Evolutionary conservation across 2,113 vertebrate species (phyloP).

Genomic region (Podarcis cretensis): DNA sequence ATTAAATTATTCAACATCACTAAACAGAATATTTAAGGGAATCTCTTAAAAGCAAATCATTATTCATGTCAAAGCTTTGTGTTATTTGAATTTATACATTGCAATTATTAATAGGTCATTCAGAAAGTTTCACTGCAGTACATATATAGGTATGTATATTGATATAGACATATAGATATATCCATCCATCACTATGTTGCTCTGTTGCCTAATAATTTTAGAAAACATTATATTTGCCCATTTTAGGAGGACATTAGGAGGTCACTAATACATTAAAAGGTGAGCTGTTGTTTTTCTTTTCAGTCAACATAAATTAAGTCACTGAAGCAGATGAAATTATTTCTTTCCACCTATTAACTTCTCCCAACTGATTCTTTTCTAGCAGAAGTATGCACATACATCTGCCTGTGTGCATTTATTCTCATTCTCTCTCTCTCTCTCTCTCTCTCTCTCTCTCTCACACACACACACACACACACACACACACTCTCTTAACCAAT

Average conservation of each 20-base stretch:
- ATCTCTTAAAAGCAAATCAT: not conserved
- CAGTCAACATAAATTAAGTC: not conserved
- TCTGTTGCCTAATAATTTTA: not conserved
- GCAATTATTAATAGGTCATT: not conserved
- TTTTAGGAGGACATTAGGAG: not conserved
- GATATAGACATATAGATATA: too few species aligned
- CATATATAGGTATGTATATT: not conserved
- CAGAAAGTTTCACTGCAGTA: not conserved
- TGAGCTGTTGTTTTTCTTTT: constrained; percentile 12
- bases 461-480: too few species aligned
- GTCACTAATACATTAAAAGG: not conserved
- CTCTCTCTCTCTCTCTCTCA: too few species aligned
- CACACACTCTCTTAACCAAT: too few species aligned
- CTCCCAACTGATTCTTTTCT: not conserved
- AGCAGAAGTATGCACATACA: not conserved
- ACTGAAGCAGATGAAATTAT: not conserved
- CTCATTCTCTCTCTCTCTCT: too few species aligned
- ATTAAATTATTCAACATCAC: constrained; percentile 37
- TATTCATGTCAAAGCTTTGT: not conserved
- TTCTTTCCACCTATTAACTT: not conserved
- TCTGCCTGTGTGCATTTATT: not conserved
- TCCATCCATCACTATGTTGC: not conserved
- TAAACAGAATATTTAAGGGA: constrained; percentile 22
- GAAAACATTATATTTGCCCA: not conserved
- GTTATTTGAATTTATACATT: not conserved